Percentiles rank a stretch among this genome's conserved stretches.
Conservation (phyloP, 2,797 vertebrate genomes). For the Pelochelys cantorii region DNA sequence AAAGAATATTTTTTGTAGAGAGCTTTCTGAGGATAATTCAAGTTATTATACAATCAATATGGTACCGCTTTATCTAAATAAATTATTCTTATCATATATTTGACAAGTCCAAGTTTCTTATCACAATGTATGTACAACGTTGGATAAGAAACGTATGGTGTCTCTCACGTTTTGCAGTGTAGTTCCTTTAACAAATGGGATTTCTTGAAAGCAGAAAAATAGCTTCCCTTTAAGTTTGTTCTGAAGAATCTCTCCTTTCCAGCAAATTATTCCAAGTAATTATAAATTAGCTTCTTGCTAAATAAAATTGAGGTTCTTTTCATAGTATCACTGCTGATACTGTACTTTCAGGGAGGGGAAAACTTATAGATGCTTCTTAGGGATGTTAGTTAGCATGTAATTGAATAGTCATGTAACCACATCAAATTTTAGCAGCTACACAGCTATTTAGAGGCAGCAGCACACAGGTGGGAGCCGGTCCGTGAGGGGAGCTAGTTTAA, state of each 20-base stretch:
- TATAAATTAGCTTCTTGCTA: background rate
- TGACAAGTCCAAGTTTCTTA: background rate
- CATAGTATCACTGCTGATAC: background rate
- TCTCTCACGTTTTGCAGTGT: background rate
- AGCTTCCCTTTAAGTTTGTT: background rate
- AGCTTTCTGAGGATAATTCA: background rate
- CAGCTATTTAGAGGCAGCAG: no score
- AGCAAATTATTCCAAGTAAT: background rate
- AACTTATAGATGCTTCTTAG: background rate
- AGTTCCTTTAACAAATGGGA: fast-evolving
- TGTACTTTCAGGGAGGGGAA: fast-evolving
- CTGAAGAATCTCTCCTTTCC: background rate
- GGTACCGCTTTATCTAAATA: background rate
- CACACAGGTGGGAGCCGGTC: no score
- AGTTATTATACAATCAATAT: background rate
- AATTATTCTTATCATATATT: background rate
- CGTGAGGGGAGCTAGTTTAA: no score
- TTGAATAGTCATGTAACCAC: no score
- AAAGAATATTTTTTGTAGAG: background rate
- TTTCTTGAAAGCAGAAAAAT: background rate
- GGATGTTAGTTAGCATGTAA: no score
- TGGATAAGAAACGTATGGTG: background rate
- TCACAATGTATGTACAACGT: background rate
- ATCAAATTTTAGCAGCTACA: no score
- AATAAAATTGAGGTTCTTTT: background rate